phyloP scores from a whole-genome alignment of 2,797 vertebrate species.

The Catamblyrhynchus diadema region DNA sequence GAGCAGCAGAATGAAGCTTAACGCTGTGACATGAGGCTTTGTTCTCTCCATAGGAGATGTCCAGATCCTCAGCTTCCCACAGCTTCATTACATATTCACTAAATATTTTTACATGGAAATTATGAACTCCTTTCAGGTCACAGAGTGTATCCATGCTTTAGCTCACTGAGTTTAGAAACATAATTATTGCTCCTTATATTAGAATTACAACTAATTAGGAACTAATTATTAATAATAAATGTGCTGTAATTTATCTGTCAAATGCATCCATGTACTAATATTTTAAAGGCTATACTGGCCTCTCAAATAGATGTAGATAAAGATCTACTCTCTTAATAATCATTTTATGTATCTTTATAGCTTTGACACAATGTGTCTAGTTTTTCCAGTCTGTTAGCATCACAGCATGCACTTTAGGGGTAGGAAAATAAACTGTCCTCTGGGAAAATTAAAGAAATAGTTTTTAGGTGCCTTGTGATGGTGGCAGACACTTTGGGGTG shows the following conservation, averaged over 20 bases:
- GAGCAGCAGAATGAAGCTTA: not conserved
- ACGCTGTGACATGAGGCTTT: not conserved
- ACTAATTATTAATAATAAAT: not conserved
- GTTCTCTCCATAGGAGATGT: not conserved
- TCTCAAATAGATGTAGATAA: not conserved
- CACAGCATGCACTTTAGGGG: not conserved
- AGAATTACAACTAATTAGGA: not conserved
- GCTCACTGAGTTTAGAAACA: not conserved
- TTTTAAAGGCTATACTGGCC: not conserved
- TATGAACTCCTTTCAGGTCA: not conserved
- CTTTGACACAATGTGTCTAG: not conserved
- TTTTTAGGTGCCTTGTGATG: not conserved
- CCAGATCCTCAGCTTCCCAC: not conserved
- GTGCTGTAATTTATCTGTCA: not conserved
- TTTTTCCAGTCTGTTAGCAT: not conserved
- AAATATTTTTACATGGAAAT: not conserved
- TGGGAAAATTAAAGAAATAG: not conserved
- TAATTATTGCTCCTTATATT: not conserved
- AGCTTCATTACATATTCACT: not conserved
- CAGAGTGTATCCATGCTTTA: not conserved
- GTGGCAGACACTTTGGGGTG: not conserved
- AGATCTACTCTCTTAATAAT: not conserved
- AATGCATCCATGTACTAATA: not conserved
- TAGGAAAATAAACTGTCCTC: not conserved
- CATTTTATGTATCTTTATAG: not conserved